These are phyloP conservation scores for Alsophila aescularia DNA, from an alignment of 2,888 invertebrate species.

Conservation along the genomic window DNA sequence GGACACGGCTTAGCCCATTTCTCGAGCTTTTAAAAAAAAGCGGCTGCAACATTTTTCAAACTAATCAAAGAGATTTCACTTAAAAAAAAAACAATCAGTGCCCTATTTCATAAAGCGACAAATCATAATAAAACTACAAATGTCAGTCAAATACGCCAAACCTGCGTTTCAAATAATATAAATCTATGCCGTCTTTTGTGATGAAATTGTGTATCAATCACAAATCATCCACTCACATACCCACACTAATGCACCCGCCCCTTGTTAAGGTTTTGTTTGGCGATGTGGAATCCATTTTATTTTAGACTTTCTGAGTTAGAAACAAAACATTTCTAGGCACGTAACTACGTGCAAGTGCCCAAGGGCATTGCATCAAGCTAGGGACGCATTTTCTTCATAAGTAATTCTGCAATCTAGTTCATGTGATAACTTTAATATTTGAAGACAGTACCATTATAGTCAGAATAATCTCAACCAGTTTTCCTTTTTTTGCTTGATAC, in stretches of 20 bases:
- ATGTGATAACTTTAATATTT: constrained; percentile 9
- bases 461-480: constrained; percentile 8
- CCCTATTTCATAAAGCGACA: too few species aligned
- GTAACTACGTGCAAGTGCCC: constrained; percentile 9
- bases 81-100: constrained; percentile 35
- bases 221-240: too few species aligned
- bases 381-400: constrained; percentile 1
- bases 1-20: constrained; percentile 1
- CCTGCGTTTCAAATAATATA: too few species aligned
- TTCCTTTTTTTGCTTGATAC: constrained; percentile 4
- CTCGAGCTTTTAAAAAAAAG: constrained; percentile 1
- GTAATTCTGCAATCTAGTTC: background rate
- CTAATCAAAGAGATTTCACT: constrained; percentile 27
- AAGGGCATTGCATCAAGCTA: constrained; percentile 7
- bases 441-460: constrained; percentile 5
- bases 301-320: too few species aligned
- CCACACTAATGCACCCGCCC: constrained; percentile 46
- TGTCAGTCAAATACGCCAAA: too few species aligned
- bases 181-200: too few species aligned
- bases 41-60: background rate
- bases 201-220: too few species aligned
- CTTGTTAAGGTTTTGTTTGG: constrained; percentile 74
- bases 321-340: too few species aligned
- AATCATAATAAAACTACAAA: too few species aligned
- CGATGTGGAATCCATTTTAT: constrained; percentile 51